Conservation (phyloP, 1,140 invertebrate species). For the Thaumatotibia leucotreta region DNA sequence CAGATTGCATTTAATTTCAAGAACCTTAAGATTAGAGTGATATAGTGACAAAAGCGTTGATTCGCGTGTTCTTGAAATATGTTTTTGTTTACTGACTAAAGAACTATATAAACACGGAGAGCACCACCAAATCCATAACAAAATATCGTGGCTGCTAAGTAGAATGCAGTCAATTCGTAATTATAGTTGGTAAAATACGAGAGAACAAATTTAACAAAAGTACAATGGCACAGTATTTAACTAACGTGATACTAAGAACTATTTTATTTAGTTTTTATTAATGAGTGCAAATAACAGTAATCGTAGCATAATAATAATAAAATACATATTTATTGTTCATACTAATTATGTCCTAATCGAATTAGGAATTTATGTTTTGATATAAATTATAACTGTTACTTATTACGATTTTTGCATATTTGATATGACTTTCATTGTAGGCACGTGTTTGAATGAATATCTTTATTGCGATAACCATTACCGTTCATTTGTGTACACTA, state of each 20-base stretch:
- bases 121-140: background rate
- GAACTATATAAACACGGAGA: background rate
- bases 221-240: background rate
- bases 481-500: background rate
- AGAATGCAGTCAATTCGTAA: background rate
- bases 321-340: no score
- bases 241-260: background rate
- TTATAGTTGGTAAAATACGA: background rate
- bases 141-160: background rate
- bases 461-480: background rate
- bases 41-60: background rate
- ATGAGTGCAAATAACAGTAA: background rate
- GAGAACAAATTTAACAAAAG: background rate
- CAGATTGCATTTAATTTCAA: background rate
- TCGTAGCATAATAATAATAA: constrained; percentile 2
- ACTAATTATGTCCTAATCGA: background rate
- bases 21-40: background rate
- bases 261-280: background rate
- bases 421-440: background rate
- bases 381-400: background rate
- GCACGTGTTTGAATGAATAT: background rate
- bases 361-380: background rate
- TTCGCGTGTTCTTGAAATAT: background rate
- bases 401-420: background rate
- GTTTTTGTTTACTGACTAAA: background rate